phyloP scores from a whole-genome alignment of 2,113 vertebrate genomes.

The Ictidomys tridecemlineatus region DNA sequence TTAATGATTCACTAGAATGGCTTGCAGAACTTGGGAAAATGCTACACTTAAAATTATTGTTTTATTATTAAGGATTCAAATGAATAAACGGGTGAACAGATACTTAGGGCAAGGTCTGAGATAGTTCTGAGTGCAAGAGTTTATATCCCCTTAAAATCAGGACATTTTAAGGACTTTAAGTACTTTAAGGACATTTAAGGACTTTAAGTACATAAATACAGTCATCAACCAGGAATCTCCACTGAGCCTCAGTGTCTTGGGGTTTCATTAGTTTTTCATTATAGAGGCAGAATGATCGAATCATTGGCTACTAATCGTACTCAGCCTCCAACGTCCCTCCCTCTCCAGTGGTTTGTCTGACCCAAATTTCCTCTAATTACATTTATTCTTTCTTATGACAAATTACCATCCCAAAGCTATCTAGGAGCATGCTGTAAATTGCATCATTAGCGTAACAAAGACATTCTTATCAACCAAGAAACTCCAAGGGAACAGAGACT shows the following conservation, averaged over 20 bases:
- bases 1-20: not conserved
- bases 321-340: not conserved
- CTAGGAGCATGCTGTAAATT: not conserved
- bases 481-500: not conserved
- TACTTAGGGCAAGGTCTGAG: not conserved
- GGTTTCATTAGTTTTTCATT: no score
- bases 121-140: not conserved
- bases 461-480: not conserved
- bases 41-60: not conserved
- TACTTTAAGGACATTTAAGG: no score
- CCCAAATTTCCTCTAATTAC: not conserved
- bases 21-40: not conserved
- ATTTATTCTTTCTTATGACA: not conserved
- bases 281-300: not conserved
- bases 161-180: not conserved
- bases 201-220: not conserved
- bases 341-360: not conserved
- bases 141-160: not conserved
- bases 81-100: not conserved
- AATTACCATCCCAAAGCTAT: not conserved
- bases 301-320: not conserved
- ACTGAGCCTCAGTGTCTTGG: not conserved
- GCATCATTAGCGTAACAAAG: not conserved
- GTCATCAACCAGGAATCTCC: not conserved
- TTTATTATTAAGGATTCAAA: not conserved